Evolutionary conservation across 2,888 invertebrate species (phyloP).

Genomic region (Luperina nickerlii): DNA sequence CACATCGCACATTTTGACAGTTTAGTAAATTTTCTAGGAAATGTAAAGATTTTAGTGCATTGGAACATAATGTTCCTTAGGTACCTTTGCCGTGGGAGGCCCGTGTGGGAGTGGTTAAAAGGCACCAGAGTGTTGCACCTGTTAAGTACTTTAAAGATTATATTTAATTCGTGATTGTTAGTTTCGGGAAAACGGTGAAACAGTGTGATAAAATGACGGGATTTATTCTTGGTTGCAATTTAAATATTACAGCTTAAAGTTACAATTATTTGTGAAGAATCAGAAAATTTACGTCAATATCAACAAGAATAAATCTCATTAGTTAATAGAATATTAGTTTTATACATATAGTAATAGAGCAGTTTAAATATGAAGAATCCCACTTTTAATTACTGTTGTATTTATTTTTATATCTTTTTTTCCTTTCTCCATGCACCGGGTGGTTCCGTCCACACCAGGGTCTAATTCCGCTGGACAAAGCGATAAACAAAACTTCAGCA

Average conservation of each 20-base stretch:
- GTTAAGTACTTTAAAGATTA: constrained; percentile 90
- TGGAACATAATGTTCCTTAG: constrained; percentile 91
- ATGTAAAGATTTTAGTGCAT: constrained; percentile 89
- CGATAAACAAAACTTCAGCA: constrained; percentile 89
- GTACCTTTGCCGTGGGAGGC: constrained; percentile 90
- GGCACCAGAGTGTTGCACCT: constrained; percentile 91
- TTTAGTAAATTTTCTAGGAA: constrained; percentile 86
- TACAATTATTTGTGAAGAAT: constrained; percentile 14
- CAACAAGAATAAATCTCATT: constrained; percentile 86
- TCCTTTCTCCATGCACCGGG: constrained; percentile 84
- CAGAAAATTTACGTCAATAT: constrained; percentile 19
- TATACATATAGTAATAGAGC: constrained; percentile 80
- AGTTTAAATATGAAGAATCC: constrained; percentile 76
- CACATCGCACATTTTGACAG: constrained; percentile 87
- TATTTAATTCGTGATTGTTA: constrained; percentile 90
- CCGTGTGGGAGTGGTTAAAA: constrained; percentile 90
- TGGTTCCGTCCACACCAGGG: constrained; percentile 84
- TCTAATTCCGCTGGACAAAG: constrained; percentile 89
- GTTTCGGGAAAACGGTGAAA: constrained; percentile 85
- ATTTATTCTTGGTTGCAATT: constrained; percentile 83
- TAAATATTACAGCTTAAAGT: background rate
- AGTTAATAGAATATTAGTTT: constrained; percentile 84
- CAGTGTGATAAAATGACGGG: constrained; percentile 84
- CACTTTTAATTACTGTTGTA: constrained; percentile 77
- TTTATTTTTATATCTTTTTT: constrained; percentile 82